Evolutionary conservation across 2,888 invertebrate genomes (phyloP).

Genomic region (Epsilonema sp.): DNA sequence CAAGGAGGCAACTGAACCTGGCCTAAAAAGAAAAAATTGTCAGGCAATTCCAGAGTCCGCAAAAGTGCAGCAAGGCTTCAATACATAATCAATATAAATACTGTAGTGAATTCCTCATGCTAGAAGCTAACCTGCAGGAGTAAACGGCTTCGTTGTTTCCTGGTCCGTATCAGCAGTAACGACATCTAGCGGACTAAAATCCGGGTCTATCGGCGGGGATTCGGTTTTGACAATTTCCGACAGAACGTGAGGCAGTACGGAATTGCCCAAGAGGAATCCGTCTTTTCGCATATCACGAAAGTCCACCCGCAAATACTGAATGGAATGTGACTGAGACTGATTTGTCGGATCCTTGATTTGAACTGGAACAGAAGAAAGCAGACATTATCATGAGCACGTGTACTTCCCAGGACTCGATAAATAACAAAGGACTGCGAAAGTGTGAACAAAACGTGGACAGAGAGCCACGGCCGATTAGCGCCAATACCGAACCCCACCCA

Average conservation of each 20-base stretch:
- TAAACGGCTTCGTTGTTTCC: too few relatives aligned
- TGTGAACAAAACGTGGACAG: too few relatives aligned
- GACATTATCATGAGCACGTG: background rate
- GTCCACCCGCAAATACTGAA: constrained; percentile 27
- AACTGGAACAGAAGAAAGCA: constrained; percentile 17
- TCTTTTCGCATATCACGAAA: constrained; percentile 31
- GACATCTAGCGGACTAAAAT: too few relatives aligned
- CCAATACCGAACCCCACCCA: too few relatives aligned
- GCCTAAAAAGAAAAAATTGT: constrained; percentile 27
- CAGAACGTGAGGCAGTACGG: constrained; percentile 22
- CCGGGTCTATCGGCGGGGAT: too few relatives aligned
- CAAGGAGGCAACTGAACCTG: constrained; percentile 76
- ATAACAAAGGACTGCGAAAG: background rate
- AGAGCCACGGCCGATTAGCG: too few relatives aligned
- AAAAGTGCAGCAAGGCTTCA: too few relatives aligned
- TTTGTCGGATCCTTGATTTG: constrained; percentile 31
- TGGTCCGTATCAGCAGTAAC: too few relatives aligned
- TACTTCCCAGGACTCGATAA: background rate
- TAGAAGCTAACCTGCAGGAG: too few relatives aligned
- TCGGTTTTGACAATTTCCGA: constrained; percentile 15
- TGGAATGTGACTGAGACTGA: constrained; percentile 19
- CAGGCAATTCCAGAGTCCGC: too few relatives aligned
- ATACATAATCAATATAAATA: too few relatives aligned
- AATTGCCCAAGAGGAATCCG: constrained; percentile 22
- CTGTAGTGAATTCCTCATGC: too few relatives aligned